phyloP scores from a whole-genome alignment of 2,888 invertebrate genomes.

The Erannis defoliaria region DNA sequence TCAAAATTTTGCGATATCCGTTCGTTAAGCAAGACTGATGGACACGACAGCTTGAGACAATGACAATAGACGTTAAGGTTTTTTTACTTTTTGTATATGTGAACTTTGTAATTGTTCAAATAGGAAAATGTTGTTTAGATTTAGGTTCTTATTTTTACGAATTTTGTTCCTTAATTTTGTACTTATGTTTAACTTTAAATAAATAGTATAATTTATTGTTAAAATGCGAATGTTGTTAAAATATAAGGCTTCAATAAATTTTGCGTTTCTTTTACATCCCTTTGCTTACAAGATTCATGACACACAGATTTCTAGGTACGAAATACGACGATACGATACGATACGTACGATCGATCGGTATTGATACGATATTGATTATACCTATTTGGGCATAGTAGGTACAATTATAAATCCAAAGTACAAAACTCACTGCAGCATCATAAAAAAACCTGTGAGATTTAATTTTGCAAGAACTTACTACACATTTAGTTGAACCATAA shows the following conservation, averaged over 20 bases:
- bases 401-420: too few relatives aligned
- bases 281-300: neutral
- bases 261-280: conserved; percentile 46
- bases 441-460: too few relatives aligned
- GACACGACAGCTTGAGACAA: conserved; percentile 38
- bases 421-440: too few relatives aligned
- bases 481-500: too few relatives aligned
- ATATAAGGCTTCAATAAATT: conserved; percentile 71
- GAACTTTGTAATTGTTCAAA: conserved; percentile 33
- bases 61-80: conserved; percentile 43
- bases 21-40: conserved; percentile 69
- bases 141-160: conserved; percentile 49
- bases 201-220: conserved; percentile 75
- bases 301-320: neutral
- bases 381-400: too few relatives aligned
- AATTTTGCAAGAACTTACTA: too few relatives aligned
- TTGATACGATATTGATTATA: too few relatives aligned
- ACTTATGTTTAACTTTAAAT: conserved; percentile 66
- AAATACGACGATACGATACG: too few relatives aligned
- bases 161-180: conserved; percentile 74
- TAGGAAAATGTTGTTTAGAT: conserved; percentile 32
- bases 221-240: conserved; percentile 77
- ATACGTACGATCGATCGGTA: too few relatives aligned
- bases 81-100: conserved; percentile 38
- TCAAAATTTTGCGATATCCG: conserved; percentile 54